Base-by-base conservation (phyloP, 2,113 vertebrate species). In the Todiramphus chloris region DNA sequence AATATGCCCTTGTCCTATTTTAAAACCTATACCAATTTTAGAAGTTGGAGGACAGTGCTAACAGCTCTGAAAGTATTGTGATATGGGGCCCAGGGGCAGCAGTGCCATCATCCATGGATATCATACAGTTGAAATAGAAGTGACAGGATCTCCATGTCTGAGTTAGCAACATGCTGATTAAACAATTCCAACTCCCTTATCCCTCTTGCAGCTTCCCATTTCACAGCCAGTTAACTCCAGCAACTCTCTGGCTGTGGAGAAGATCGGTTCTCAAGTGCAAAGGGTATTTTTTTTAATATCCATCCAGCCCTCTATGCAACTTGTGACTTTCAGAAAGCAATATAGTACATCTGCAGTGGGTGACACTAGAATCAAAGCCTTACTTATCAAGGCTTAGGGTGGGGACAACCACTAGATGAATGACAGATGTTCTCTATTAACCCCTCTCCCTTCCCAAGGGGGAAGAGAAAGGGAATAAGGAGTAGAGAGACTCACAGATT, bases 151-250 rank as follows among this genome's bases (percentile, higher is more conserved):
- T 82, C 77, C 77, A 64, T 43, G 64, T 92, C 56, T 77, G 53
- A 83, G 55, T 72, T 87, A 89, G 68, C 21, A 75, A 93, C 92
- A 77, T 39, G 83, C 86, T 93, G 87, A 90, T 86, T 81, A 86
- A 89, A 88, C 68, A 89, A 68, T 83, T 92, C 73, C 55, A 72
- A 73, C 33, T 95, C 89, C 56, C 56, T 90, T 90, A 83, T 68
- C 51, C 69, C 46, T 78, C 60, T 74, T 94, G 73, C 73, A 89
- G 27, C 83, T 89, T 88, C 62, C 78, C 75, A 91, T 96, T 95
- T 97, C 94, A 95, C 94, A 94, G 94, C 39, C 77, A 94, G 94
- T 90, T 94, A 95, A 94, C 80, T 92, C 37, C 1, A 3, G 60
- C 5, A 7, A 35, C 39, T 80, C 63, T 77, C 24, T 85, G 67